A percentile compares a stretch with the other conserved stretches of the same genome.
phyloP scores from a whole-genome alignment of 2,888 invertebrate species.

The Trissonchulus latispiculum region DNA sequence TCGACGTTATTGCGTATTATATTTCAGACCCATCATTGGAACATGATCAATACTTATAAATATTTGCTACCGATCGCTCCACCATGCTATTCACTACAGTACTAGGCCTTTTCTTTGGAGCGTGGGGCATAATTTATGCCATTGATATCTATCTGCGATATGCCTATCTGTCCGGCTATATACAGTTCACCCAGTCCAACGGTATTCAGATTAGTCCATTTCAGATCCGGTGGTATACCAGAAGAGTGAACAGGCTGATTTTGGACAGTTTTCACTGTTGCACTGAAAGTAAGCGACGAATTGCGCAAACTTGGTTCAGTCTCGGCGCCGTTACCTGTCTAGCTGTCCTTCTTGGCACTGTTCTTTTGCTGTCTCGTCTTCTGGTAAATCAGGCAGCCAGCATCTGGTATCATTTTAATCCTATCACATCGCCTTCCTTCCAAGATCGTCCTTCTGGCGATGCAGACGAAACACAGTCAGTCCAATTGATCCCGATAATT shows the following conservation, averaged over 20 bases:
- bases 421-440: neutral
- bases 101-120: constrained; percentile 37
- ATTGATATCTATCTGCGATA: neutral
- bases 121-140: constrained; percentile 35
- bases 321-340: constrained; percentile 47
- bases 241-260: constrained; percentile 29
- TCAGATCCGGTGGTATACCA: constrained; percentile 45
- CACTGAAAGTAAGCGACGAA: constrained; percentile 22
- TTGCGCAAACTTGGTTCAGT: constrained; percentile 45
- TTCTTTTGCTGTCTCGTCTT: constrained; percentile 39
- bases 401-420: too few relatives aligned
- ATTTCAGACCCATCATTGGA: too few relatives aligned
- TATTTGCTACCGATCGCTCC: too few relatives aligned
- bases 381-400: constrained; percentile 21
- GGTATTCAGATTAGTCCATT: constrained; percentile 23
- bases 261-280: constrained; percentile 8
- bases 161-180: too few relatives aligned
- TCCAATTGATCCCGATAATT: constrained; percentile 52
- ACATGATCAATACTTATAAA: too few relatives aligned
- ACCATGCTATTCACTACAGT: constrained; percentile 28
- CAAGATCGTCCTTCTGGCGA: neutral
- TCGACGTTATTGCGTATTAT: too few relatives aligned
- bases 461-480: neutral
- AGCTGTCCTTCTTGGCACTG: constrained; percentile 45
- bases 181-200: neutral